Base-by-base conservation (phyloP, 2,797 vertebrate genomes). In the Yasuhikotakia modesta region DNA sequence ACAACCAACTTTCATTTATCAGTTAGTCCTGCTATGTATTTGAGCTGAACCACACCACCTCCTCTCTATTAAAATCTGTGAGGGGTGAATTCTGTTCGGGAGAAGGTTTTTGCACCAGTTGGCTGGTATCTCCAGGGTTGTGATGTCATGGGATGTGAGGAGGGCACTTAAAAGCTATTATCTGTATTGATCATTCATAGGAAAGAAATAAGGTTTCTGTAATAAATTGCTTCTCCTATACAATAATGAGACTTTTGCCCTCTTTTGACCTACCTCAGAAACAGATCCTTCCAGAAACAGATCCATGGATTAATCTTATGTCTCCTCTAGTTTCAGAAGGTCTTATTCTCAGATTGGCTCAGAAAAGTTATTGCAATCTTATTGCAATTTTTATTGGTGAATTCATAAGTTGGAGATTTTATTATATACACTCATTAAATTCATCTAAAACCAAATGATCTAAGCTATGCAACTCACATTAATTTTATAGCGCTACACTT, bases 91-190 rank as follows among this genome's bases (percentile, higher is more conserved):
- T 68, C 0, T 63, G 81, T 73, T 85, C 80, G 1, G 83, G 85
- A 81, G 61, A 79, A 76, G 43, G 85, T 80, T 66, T 84, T 81
- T 80, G 81, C 70, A 83, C 84, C 53, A 81, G 87, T 71, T 89
- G 87, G 82, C 86, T 84, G 50, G 84, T 85, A 53, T 85, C 82
- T 27, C 87, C 87, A 67, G 85, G 85, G 2, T 87, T 90, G 67
- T 92, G 77, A 92, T 32, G 79, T 58, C 13, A n/a, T 65, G 0
- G 22, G 3, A 60, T 24, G 45, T 32, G 75, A 61, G 61, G 19
- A 69, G 27, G 66, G 55, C 55, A 61, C 55, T 60, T 21, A 48
- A n/a, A 22, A 17, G 57, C 30, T 48, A 53, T 46, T 32, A 48
- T 76, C 35, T 57, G 11, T 43, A 53, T 21, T 27, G 35, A 12